Conservation (phyloP, 2,888 invertebrate species). For the Xestia sexstrigata region DNA sequence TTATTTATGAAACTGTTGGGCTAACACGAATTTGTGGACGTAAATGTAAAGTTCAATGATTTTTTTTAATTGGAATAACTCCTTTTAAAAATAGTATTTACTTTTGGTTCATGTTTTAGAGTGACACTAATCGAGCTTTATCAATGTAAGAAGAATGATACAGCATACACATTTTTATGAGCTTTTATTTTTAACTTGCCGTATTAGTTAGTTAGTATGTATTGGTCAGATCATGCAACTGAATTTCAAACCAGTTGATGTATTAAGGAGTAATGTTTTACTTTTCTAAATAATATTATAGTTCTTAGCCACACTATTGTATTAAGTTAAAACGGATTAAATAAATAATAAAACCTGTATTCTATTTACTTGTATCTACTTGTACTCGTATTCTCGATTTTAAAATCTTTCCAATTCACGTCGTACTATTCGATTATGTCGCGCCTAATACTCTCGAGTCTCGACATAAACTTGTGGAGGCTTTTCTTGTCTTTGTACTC, state of each 20-base stretch:
- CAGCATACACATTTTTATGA: not conserved
- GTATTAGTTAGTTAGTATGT: not conserved
- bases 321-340: not conserved
- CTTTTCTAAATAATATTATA: not conserved
- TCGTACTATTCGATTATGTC: not conserved
- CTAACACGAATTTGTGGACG: not conserved
- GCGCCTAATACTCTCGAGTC: not conserved
- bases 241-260: too few relatives aligned
- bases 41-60: not conserved
- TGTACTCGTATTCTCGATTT: not conserved
- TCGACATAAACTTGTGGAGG: not conserved
- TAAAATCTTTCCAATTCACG: not conserved
- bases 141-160: not conserved
- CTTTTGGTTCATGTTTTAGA: not conserved
- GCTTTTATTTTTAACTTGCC: not conserved
- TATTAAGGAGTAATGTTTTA: too few relatives aligned
- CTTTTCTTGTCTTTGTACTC: not conserved
- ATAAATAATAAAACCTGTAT: too few relatives aligned
- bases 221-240: not conserved
- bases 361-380: too few relatives aligned
- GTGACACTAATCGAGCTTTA: not conserved
- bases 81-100: not conserved
- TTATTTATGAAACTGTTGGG: slow-evolving; percentile 2
- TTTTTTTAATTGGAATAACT: not conserved
- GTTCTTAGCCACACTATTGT: not conserved